These are phyloP conservation scores for Rostratula benghalensis DNA, from an alignment of 2,113 vertebrate genomes.

Conservation along the genomic window DNA sequence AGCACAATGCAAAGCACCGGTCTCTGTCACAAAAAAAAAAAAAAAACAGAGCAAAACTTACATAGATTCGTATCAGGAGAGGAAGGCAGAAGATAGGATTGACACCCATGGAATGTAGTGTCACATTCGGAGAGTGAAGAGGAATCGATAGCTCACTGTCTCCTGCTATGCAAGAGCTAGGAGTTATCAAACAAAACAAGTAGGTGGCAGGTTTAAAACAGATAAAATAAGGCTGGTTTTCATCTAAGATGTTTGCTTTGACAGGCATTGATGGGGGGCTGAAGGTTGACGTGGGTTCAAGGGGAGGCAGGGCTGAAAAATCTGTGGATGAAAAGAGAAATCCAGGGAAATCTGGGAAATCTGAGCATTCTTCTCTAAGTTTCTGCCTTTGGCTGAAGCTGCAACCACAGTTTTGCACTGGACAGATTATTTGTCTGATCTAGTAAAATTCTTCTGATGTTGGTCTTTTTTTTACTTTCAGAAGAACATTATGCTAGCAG, in stretches of 20 bases:
- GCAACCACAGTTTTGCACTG: neutral
- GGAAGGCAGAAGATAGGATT: neutral
- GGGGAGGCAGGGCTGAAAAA: neutral
- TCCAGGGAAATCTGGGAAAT: neutral
- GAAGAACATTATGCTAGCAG: neutral
- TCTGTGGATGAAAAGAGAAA: neutral
- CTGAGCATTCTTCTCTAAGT: neutral
- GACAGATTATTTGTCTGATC: neutral
- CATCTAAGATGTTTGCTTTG: neutral
- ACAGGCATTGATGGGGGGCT: neutral
- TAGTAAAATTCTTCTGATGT: neutral
- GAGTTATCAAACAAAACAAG: neutral
- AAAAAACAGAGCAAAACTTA: neutral
- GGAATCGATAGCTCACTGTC: neutral
- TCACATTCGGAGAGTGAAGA: neutral
- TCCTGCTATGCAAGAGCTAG: neutral
- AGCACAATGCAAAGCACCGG: neutral
- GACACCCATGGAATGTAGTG: fast-evolving
- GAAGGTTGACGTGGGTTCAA: neutral
- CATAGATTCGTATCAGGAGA: neutral
- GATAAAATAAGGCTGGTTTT: neutral
- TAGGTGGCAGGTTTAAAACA: neutral
- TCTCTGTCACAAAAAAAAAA: neutral
- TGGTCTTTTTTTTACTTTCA: neutral
- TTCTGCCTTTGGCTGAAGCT: neutral